Evolutionary conservation across 2,888 invertebrate species (phyloP), one percentile per base, ranked within the genome.

Genomic region (Drosophila paramelanica): DNA sequence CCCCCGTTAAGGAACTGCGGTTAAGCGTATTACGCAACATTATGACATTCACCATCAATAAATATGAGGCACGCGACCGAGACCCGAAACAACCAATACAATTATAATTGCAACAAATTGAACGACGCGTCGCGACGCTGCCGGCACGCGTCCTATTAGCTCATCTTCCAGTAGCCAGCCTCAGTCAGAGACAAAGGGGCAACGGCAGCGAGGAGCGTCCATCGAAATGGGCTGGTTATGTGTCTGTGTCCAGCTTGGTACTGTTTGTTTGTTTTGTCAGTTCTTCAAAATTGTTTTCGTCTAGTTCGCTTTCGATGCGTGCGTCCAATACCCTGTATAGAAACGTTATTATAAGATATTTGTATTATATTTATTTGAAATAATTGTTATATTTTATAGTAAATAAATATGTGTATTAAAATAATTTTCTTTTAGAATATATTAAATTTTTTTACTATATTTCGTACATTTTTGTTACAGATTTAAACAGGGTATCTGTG

Each of bases 81-180:
- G 42, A 46, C 43, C 64, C 38, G 46, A 66, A 56, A 45, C 68
- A 53, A 81, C 78, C 87, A 90, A 89, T 87, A 91, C 90, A 91
- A 90, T 91, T 91, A 85, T 85, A 91, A 92, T 91, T 92, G 92
- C 89, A 89, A 90, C 91, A 92, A 92, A 92, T 90, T 92, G 92
- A 91, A 91, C 92, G 92, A 53, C 11, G 33, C 33, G 13, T 36
- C 8, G 36, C 36, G 31, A 31, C 91, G 92, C 77, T 89, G 76
- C 59, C 79, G 89, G 81, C 92, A 92, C 92, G 91, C 92, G 92
- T 70, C 90, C 80, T 71, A 90, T 91, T 89, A 84, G 89, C 79
- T 81, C 87, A 90, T 90, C 89, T 83, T 90, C 90, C 89, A 88
- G 89, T 80, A 51, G 77, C 25, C 71, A 56, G 57, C 17, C 53